Evolutionary conservation across 2,888 invertebrate species (phyloP), one percentile per base, ranked within the genome.

Genomic region (Agrenia bidenticulata): DNA sequence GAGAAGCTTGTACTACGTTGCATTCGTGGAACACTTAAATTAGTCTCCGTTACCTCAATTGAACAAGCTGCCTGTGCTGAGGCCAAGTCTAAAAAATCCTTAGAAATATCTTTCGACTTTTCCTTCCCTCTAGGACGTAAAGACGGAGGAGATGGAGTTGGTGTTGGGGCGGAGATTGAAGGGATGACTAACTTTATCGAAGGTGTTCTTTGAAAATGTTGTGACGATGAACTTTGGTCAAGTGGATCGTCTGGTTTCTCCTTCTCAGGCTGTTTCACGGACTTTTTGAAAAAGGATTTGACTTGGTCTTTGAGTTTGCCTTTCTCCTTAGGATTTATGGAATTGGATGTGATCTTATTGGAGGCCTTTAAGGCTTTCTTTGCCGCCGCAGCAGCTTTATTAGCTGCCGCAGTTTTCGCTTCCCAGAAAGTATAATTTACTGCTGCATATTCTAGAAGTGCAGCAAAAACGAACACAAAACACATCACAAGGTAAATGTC

Each of bases 361-460:
- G n/a, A n/a, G n/a, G 32, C 5, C 11, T 32, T 32, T 19, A 15
- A 26, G 32, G 42, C 45, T 41, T 66, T 66, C 42, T 73, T 70
- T 17, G 55, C 55, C 5, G 17, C 15, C 7, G n/a, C 23, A n/a
- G 55, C 55, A 73, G 82, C 83, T 13, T 83, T 61, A 19, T 51
- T 17, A 9, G 49, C 82, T 2, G 68, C 66, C 0, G 67, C 67
- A 24, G 66, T 61, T 65, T 82, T 76, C 19, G 81, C 81, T 23
- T 83, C 84, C 84, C 85, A 85, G 77, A 84, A 85, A 13, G 83
- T 83, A 78, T 85, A 85, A 77, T 85, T 85, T 63, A 85, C 85
- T 23, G 84, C 83, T 1, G 84, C 84, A 77, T 84, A 85, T 76
- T 85, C 84, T 26, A 85, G 78, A 19, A 85, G 79, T 1, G 84